Evolutionary conservation across 2,113 vertebrate species (phyloP).

Genomic region (Epinephelus fuscoguttatus): DNA sequence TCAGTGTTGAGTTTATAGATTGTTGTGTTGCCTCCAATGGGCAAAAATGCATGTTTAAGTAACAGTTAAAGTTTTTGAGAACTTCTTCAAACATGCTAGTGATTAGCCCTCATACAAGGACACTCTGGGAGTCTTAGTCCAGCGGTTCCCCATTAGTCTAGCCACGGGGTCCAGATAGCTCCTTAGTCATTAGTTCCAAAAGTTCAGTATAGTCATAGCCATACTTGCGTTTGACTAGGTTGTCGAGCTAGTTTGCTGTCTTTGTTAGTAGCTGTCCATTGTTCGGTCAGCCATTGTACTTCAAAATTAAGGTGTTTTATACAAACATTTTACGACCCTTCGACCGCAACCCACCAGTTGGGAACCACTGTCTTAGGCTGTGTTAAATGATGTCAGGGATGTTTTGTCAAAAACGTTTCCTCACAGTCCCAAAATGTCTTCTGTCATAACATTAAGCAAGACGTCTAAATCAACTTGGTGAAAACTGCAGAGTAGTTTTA

Average conservation of each 20-base stretch:
- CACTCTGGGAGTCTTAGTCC: background rate
- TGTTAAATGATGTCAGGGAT: background rate
- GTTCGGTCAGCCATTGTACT: no score
- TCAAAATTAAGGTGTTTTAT: no score
- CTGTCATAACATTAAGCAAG: background rate
- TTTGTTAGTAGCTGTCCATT: no score
- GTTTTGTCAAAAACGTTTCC: background rate
- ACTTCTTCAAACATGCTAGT: background rate
- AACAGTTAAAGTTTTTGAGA: background rate
- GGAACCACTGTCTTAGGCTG: no score
- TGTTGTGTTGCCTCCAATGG: background rate
- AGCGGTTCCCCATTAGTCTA: no score
- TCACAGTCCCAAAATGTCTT: background rate
- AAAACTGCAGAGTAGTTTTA: slow-evolving; percentile 13
- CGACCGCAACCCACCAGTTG: no score
- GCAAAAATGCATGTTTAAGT: background rate
- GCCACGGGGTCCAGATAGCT: no score
- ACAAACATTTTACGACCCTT: no score
- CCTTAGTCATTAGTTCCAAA: no score
- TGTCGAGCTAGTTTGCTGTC: no score
- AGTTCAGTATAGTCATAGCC: no score
- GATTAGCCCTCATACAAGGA: background rate
- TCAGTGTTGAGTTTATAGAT: background rate
- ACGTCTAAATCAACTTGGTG: slow-evolving; percentile 5
- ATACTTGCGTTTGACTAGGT: no score